Conservation (phyloP, 2,797 vertebrate genomes). For the Betta splendens region DNA sequence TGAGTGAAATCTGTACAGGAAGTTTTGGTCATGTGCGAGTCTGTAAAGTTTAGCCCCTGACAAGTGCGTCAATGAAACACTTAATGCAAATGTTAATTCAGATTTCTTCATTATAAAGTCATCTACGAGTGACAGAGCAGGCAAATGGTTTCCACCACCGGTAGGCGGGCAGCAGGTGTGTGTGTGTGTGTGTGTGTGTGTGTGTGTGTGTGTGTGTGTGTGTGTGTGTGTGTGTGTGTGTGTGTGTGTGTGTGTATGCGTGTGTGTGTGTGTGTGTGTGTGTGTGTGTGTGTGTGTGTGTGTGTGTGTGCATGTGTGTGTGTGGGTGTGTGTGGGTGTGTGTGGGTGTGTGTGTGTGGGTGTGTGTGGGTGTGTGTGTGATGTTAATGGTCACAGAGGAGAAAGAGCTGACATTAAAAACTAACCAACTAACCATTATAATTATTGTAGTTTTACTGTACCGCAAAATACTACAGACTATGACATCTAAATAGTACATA, state of each 20-base stretch:
- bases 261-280: slow-evolving; percentile 24
- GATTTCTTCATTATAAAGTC: slow-evolving; percentile 16
- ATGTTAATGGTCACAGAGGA: too few species aligned
- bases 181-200: neutral
- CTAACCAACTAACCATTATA: too few species aligned
- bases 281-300: neutral
- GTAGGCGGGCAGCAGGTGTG: slow-evolving; percentile 45
- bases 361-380: too few species aligned
- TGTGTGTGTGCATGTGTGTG: too few species aligned
- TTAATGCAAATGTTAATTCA: slow-evolving; percentile 46
- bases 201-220: too few species aligned
- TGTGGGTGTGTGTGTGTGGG: neutral
- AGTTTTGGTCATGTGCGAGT: slow-evolving; percentile 9
- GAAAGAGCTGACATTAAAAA: too few species aligned
- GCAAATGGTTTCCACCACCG: slow-evolving; percentile 55
- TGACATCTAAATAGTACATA: too few species aligned
- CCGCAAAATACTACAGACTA: neutral
- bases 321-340: too few species aligned
- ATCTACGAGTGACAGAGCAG: slow-evolving; percentile 22
- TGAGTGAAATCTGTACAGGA: slow-evolving; percentile 8
- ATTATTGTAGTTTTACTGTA: neutral
- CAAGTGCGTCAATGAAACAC: slow-evolving; percentile 58
- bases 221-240: too few species aligned
- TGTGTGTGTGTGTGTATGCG: too few species aligned
- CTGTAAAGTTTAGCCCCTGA: neutral